These are phyloP conservation scores for Diadromus collaris DNA, from an alignment of 2,888 invertebrate species.

Conservation along the genomic window DNA sequence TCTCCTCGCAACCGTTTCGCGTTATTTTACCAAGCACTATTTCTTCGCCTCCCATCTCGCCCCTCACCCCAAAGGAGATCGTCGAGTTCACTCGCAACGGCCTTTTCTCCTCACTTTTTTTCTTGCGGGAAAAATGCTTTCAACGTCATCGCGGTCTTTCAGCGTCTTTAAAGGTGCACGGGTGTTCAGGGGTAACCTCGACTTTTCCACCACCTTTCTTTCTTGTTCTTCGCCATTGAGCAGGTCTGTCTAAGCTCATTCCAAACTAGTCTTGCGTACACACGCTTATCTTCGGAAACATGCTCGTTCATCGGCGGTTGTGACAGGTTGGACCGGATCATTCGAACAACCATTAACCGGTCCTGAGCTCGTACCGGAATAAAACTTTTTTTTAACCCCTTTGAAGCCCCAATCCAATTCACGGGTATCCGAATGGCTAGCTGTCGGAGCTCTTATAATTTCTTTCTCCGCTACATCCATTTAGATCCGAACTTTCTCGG, in stretches of 20 bases:
- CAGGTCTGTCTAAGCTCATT: constrained; percentile 31
- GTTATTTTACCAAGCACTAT: constrained; percentile 36
- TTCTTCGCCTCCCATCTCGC: constrained; percentile 22
- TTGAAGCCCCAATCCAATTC: constrained; percentile 35
- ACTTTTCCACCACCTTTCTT: constrained; percentile 30
- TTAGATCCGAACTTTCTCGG: neutral
- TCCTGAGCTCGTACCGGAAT: neutral
- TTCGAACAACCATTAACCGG: constrained; percentile 16
- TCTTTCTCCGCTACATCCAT: constrained; percentile 13
- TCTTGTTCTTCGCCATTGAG: constrained; percentile 4
- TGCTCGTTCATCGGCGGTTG: constrained; percentile 2
- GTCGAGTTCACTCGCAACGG: constrained; percentile 22
- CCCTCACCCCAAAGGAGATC: constrained; percentile 22
- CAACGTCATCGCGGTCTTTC: constrained; percentile 38
- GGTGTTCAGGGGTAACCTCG: constrained; percentile 32
- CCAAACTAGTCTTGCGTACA: constrained; percentile 22
- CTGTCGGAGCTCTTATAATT: constrained; percentile 5
- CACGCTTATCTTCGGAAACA: constrained; percentile 34
- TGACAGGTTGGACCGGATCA: constrained; percentile 17
- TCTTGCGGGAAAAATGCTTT: constrained; percentile 22
- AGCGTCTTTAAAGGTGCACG: constrained; percentile 1
- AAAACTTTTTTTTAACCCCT: constrained; percentile 11
- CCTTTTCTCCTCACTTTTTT: constrained; percentile 5
- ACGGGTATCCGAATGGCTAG: constrained; percentile 13
- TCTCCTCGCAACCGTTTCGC: constrained; percentile 13